Evolutionary conservation across 2,888 invertebrate species (phyloP).

Genomic region (Seira sanloemensis): DNA sequence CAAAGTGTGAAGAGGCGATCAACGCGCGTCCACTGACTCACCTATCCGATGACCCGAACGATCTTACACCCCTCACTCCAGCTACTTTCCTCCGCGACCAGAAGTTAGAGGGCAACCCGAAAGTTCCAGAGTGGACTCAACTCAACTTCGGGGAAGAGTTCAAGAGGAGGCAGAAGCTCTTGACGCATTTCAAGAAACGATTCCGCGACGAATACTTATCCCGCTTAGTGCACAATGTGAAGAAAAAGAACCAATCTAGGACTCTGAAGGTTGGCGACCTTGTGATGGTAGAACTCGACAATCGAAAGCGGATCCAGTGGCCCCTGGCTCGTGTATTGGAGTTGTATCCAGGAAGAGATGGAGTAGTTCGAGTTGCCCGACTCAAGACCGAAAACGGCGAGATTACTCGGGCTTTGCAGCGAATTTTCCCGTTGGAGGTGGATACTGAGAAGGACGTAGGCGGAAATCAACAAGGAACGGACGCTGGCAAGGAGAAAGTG

Average conservation of each 20-base stretch:
- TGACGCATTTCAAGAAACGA: background rate
- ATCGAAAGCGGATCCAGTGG: background rate
- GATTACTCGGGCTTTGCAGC: background rate
- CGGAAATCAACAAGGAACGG: too few relatives aligned
- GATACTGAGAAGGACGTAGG: too few relatives aligned
- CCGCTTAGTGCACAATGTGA: background rate
- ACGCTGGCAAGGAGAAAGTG: too few relatives aligned
- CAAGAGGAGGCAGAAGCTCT: background rate
- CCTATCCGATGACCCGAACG: background rate
- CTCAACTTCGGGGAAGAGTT: background rate
- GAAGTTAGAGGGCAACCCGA: background rate
- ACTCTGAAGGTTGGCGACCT: background rate
- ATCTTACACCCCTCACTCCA: slow-evolving; percentile 8
- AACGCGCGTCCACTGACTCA: slow-evolving; percentile 25
- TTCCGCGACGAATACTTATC: slow-evolving; percentile 25
- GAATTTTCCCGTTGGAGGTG: slow-evolving; percentile 17
- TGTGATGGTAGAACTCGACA: slow-evolving; percentile 5
- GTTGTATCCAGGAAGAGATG: background rate
- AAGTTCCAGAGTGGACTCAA: background rate
- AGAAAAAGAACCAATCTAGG: background rate
- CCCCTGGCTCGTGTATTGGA: background rate
- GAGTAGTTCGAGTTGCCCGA: background rate
- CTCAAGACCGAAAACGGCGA: slow-evolving; percentile 25
- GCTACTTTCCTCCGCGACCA: background rate
- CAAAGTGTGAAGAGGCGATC: background rate